Percentiles rank a stretch among this genome's conserved stretches.
Conservation (phyloP, 2,797 vertebrate genomes). For the Acanthiza pusilla region DNA sequence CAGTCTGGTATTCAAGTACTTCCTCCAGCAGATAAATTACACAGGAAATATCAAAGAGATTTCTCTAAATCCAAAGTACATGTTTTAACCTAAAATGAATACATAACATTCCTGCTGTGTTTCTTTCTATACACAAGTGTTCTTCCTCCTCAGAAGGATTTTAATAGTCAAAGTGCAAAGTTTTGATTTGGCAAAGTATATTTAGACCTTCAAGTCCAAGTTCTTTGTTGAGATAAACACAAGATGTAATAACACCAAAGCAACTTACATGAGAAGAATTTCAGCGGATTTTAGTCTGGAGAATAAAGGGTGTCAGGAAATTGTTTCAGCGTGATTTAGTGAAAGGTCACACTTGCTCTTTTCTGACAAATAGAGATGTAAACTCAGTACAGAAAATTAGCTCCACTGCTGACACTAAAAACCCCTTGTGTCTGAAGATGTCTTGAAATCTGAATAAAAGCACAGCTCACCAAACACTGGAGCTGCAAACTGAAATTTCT, state of each 20-base stretch:
- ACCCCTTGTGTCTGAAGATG: neutral
- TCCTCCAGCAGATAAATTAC: neutral
- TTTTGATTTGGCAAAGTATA: neutral
- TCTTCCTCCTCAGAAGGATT: neutral
- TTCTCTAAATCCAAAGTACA: neutral
- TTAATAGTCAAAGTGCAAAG: neutral
- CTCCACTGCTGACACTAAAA: neutral
- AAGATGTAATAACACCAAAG: neutral
- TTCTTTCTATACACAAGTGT: neutral
- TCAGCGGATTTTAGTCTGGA: neutral
- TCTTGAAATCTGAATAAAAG: neutral
- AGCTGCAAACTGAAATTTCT: neutral
- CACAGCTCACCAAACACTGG: neutral
- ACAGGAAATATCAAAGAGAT: neutral
- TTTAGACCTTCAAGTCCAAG: neutral
- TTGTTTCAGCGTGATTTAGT: neutral
- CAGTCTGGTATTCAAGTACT: neutral
- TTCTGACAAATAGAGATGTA: neutral
- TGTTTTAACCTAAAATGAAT: neutral
- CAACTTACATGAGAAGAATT: neutral
- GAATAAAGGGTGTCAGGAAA: neutral
- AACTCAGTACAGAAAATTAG: neutral
- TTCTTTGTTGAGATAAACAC: neutral
- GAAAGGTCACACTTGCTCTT: neutral
- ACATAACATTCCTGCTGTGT: neutral